Percentiles rank a stretch among this genome's conserved stretches.
Conservation (phyloP, 2,888 invertebrate genomes). For the Torymus auratus region DNA sequence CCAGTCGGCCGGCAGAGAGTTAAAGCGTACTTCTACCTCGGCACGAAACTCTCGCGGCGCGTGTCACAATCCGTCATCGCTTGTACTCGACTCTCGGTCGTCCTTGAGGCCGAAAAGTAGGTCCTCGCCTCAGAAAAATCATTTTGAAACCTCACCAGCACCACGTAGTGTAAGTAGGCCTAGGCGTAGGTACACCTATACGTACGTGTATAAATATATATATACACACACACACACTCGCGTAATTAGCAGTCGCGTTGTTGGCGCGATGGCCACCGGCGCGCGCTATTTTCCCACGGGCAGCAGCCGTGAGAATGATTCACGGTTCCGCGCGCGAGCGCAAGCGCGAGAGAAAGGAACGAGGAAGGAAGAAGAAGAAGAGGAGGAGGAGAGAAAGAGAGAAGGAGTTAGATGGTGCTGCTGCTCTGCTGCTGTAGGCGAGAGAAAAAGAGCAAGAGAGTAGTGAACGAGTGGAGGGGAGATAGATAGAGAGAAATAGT, state of each 20-base stretch:
- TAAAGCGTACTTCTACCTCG: too few species aligned
- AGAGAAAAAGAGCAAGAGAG: conserved; percentile 34
- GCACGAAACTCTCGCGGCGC: too few species aligned
- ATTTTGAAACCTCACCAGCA: background rate
- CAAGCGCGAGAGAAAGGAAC: conserved; percentile 21
- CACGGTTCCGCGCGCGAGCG: conserved; percentile 61
- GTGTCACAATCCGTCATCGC: too few species aligned
- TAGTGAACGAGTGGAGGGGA: conserved; percentile 33
- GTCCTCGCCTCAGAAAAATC: background rate
- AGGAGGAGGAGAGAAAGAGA: conserved; percentile 25
- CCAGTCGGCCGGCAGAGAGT: too few species aligned
- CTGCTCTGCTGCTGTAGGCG: background rate
- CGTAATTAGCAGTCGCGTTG: conserved; percentile 71
- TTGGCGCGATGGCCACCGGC: conserved; percentile 72
- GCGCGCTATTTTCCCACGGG: conserved; percentile 74
- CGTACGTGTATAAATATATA: too few species aligned
- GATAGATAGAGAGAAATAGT: conserved; percentile 40
- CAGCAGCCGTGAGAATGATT: conserved; percentile 76
- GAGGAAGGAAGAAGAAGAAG: conserved; percentile 32
- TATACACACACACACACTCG: conserved; percentile 15
- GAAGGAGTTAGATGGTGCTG: conserved; percentile 19
- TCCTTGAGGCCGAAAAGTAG: background rate
- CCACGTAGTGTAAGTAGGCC: background rate
- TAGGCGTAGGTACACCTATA: background rate
- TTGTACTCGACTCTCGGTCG: background rate